Conservation (phyloP, 2,113 vertebrate genomes). For the Chaenocephalus aceratus region DNA sequence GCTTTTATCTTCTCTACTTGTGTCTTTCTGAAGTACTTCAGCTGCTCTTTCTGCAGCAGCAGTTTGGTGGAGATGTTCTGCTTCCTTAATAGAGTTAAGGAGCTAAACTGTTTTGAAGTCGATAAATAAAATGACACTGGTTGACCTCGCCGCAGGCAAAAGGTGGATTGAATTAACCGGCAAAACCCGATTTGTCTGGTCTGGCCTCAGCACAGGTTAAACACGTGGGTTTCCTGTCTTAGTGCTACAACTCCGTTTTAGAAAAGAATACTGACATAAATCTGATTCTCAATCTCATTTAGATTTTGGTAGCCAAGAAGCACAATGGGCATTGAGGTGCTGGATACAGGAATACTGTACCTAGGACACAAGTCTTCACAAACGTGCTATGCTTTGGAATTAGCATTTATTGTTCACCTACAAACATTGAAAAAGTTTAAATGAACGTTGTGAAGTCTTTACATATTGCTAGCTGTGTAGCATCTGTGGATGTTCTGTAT, state of each 20-base stretch:
- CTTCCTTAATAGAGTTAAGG: conserved; percentile 14
- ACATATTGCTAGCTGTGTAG: too few relatives aligned
- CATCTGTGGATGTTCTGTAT: too few relatives aligned
- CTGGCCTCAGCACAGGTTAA: neutral
- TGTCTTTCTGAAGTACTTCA: neutral
- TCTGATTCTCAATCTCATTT: too few relatives aligned
- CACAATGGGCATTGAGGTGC: too few relatives aligned
- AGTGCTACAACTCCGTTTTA: neutral
- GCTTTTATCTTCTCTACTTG: neutral
- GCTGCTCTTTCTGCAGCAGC: neutral
- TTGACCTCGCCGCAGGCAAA: neutral
- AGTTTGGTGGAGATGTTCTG: neutral
- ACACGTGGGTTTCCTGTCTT: too few relatives aligned
- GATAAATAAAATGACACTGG: neutral
- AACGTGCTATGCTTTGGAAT: neutral
- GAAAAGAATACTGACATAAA: neutral
- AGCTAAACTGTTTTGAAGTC: conserved; percentile 25
- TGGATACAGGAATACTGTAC: too few relatives aligned
- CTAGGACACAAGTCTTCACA: neutral
- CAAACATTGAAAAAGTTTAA: too few relatives aligned
- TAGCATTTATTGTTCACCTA: too few relatives aligned
- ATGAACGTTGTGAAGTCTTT: too few relatives aligned
- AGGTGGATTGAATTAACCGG: neutral
- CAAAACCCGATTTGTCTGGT: neutral
- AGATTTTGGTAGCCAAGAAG: too few relatives aligned